Conservation (phyloP, 1,140 invertebrate genomes). For the Ectropis grisescens region DNA sequence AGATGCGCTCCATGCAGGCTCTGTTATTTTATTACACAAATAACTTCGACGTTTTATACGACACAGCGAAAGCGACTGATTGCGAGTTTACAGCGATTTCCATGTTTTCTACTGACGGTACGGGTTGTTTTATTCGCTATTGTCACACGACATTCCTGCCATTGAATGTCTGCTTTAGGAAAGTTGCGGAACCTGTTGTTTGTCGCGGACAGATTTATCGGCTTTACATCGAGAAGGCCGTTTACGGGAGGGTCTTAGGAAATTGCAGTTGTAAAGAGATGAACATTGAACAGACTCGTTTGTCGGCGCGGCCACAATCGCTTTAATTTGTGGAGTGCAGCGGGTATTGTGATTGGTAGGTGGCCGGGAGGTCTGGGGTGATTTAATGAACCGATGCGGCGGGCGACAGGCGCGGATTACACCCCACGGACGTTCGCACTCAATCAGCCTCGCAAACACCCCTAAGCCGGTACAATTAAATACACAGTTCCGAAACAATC, state of each 20-base stretch:
- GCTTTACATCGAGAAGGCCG: too few species aligned
- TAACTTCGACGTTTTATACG: slow-evolving; percentile 7
- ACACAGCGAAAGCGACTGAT: slow-evolving; percentile 6
- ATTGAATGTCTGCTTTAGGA: too few species aligned
- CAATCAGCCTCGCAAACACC: slow-evolving; percentile 66
- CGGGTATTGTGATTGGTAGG: slow-evolving; percentile 23
- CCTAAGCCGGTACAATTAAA: slow-evolving; percentile 64
- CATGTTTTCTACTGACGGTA: too few species aligned
- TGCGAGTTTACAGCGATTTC: not conserved
- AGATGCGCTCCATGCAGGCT: slow-evolving; percentile 5
- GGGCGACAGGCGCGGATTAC: slow-evolving; percentile 56
- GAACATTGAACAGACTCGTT: slow-evolving; percentile 33
- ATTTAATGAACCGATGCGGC: slow-evolving; percentile 64
- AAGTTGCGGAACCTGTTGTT: too few species aligned
- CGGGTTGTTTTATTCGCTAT: too few species aligned
- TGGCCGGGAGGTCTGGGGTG: slow-evolving; percentile 24
- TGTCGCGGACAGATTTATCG: too few species aligned
- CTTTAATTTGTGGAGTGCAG: slow-evolving; percentile 59
- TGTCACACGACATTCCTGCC: too few species aligned
- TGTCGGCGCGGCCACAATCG: slow-evolving; percentile 45
- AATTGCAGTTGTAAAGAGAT: too few species aligned
- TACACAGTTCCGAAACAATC: slow-evolving; percentile 58
- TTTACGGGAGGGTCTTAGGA: too few species aligned
- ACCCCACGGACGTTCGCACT: slow-evolving; percentile 60
- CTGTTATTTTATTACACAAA: slow-evolving; percentile 7